Conservation (phyloP, 1,140 invertebrate species). For the Drosophila hydei region DNA sequence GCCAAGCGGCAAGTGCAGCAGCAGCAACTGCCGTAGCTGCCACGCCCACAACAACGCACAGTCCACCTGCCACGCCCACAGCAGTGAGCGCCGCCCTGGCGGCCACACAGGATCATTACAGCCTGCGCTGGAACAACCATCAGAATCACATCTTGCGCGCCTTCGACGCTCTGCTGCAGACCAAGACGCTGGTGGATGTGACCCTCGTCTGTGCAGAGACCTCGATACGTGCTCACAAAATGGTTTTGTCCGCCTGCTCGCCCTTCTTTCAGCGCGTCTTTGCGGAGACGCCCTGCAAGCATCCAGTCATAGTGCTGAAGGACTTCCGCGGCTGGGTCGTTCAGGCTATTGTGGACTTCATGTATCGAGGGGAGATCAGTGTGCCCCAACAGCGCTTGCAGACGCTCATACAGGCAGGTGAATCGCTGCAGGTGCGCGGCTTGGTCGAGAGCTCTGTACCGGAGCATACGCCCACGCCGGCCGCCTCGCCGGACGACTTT, state of each 20-base stretch:
- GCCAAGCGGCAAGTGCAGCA: conserved; percentile 37
- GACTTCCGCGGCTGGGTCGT: conserved; percentile 94
- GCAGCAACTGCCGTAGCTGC: conserved; percentile 41
- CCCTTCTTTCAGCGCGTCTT: conserved; percentile 95
- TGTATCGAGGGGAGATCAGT: conserved; percentile 95
- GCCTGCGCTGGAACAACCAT: conserved; percentile 96
- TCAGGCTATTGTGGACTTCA: conserved; percentile 94
- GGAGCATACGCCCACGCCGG: conserved; percentile 87
- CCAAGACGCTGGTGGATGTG: conserved; percentile 94
- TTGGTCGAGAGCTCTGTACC: conserved; percentile 89
- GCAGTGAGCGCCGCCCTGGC: conserved; percentile 9
- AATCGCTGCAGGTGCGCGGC: conserved; percentile 92
- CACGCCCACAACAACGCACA: conserved; percentile 38
- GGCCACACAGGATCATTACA: conserved; percentile 90
- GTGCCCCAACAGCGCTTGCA: conserved; percentile 92
- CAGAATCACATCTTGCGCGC: conserved; percentile 92
- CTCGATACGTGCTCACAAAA: conserved; percentile 93
- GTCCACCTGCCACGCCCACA: conserved; percentile 68
- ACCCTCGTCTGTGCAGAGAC: conserved; percentile 94
- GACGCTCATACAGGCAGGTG: conserved; percentile 92
- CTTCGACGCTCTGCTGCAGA: conserved; percentile 93
- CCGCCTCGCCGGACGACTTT: conserved; percentile 86
- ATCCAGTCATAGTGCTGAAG: conserved; percentile 95
- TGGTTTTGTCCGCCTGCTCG: conserved; percentile 95
- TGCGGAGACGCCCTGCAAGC: conserved; percentile 95